Base-by-base conservation (phyloP, 2,113 vertebrate genomes). In the Pandion haliaetus region DNA sequence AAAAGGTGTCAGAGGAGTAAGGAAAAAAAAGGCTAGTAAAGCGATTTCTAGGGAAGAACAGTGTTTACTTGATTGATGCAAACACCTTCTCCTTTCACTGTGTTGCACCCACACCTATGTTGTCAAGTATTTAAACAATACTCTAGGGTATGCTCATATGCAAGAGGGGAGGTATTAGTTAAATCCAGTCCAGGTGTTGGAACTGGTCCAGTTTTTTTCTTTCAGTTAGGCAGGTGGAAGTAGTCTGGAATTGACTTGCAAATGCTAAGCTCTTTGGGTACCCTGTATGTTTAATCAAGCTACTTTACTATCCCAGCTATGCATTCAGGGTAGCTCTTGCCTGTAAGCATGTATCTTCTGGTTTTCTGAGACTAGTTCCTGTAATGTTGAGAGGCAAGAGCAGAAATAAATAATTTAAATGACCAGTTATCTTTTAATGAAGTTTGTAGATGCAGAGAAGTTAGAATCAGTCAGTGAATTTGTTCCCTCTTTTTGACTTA, bases 151-250 rank as follows among this genome's bases (percentile, higher is more conserved):
- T 67, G n/a, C 38, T 90, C 14, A 32, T 45, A 8, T 90, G 66
- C 49, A 40, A 49, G 45, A 55, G 49, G 54, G 47, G 81, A 65
- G 49, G 13, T 59, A 82, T 87, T 55, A 40, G 73, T 89, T 94
- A 79, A 96, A 91, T 80, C 40, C 12, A 91, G 1, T 94, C 58
- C 87, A 95, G 82, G 52, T 96, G 61, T 77, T 96, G 84, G 87
- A 94, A 69, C 12, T 58, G 40, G 66, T 31, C 66, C 73, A 90
- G 9, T 18, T 57, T 58, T 77, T 73, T 85, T 62, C 58, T 84
- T 78, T 72, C 28, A 57, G 50, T 85, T 79, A 61, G 54, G 70
- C 93, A 95, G 92, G 84, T 97, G 87, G 87, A 86, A 90, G 38
- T 49, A 73, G 87, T 49, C 63, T 93, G 70, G 70, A 88, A 88